Base-by-base conservation (phyloP, 2,888 invertebrate species). In the Epistrophe eligans region DNA sequence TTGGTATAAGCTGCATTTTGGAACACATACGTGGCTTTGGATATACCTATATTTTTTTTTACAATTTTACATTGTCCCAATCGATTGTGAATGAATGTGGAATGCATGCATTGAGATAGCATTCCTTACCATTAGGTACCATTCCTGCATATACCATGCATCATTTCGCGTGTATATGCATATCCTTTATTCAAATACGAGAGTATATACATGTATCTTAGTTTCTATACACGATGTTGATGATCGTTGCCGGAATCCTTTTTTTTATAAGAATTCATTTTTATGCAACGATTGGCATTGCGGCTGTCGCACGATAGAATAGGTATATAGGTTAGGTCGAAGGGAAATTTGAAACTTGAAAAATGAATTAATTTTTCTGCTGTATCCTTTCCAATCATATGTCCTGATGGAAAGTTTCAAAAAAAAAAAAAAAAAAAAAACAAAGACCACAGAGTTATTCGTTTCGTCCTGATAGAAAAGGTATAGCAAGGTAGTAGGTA, bases 261-360 rank as follows among this genome's bases (percentile, higher is more conserved):
- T 71, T 57, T 71, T 72, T 24, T 24, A 24, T 45, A 57, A 40
- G 52, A 40, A 45, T 66, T 57, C 52, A n/a, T 38, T 67, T 66
- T 72, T 80, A 62, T 80, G 76, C 72, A 77, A 60, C 66, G 66
- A 67, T 79, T 77, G 76, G n/a, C n/a, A n/a, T n/a, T n/a, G n/a
- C n/a, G n/a, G 71, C 66, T 70, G 38, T 57, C 43, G 62, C 28
- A 45, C 35, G 58, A 73, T 77, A 64, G 70, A 77, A 70, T 73
- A n/a, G n/a, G n/a, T n/a, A 70, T 48, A 45, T 45, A 66, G 45
- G 48, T 66, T 48, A 60, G 52, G 62, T 73, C 55, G 32, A 77
- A 79, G 62, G 72, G 62, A 79, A 79, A 57, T 60, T 43, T 52
- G 66, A 67, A 79, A 57, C 67, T 43, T 52, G 66, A 67, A 80